phyloP scores from a whole-genome alignment of 2,797 vertebrate genomes.

The Micropoecilia bifurca region DNA sequence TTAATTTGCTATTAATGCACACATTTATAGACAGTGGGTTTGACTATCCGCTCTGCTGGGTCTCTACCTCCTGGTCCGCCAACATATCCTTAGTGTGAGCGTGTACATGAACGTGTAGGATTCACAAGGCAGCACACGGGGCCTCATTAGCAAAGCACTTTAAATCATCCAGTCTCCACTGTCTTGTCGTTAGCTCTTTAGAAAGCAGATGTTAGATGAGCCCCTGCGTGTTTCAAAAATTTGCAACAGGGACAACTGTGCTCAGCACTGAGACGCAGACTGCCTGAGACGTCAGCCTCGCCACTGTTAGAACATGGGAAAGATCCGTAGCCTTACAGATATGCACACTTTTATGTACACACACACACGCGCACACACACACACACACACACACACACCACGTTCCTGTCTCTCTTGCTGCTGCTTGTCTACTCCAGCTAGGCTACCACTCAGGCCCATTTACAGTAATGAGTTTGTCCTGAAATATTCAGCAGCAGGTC shows the following conservation, averaged over 20 bases:
- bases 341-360: background rate
- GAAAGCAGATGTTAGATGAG: conserved; percentile 82
- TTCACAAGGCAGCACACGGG: conserved; percentile 76
- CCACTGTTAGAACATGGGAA: conserved; percentile 53
- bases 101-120: conserved; percentile 59
- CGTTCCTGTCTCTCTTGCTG: conserved; percentile 61
- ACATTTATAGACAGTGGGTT: conserved; percentile 40
- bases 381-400: conserved; percentile 47
- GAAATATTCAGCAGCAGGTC: conserved; percentile 82
- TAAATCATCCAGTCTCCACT: conserved; percentile 76
- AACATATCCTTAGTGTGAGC: conserved; percentile 52
- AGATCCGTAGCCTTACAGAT: conserved; percentile 14
- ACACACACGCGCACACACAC: background rate
- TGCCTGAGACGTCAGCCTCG: conserved; percentile 59
- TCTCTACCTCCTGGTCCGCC: conserved; percentile 54
- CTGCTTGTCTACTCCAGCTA: conserved; percentile 68
- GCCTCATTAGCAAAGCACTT: conserved; percentile 82
- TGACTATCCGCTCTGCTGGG: conserved; percentile 47
- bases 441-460: conserved; percentile 74
- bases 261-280: conserved; percentile 56
- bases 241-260: conserved; percentile 74
- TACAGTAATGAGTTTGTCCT: conserved; percentile 81
- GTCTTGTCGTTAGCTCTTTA: conserved; percentile 84
- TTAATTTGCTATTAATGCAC: conserved; percentile 24
- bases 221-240: conserved; percentile 75